Percentiles rank a stretch among this genome's conserved stretches.
Conservation (phyloP, 1,140 invertebrate species). For the Drosophila arizonae region DNA sequence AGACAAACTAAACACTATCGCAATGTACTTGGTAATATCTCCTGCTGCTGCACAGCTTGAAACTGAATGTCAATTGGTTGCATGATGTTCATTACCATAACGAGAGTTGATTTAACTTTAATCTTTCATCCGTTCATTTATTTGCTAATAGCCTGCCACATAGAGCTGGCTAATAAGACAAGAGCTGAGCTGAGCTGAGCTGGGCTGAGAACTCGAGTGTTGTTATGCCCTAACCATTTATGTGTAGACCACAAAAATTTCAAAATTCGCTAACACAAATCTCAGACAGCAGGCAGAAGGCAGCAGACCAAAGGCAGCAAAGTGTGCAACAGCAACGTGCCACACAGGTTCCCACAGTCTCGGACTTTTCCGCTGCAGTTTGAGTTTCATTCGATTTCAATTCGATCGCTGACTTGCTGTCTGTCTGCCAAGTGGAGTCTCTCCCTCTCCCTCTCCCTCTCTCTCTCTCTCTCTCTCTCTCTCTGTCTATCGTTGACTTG, state of each 20-base stretch:
- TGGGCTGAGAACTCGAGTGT: conserved; percentile 33
- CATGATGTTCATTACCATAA: conserved; percentile 20
- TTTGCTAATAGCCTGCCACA: conserved; percentile 15
- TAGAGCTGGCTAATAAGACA: conserved; percentile 32
- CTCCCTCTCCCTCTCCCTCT: neutral
- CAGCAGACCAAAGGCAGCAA: conserved; percentile 34
- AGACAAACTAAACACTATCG: neutral
- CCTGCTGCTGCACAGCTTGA: neutral
- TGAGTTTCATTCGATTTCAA: conserved; percentile 30
- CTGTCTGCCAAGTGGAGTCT: conserved; percentile 34
- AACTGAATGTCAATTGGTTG: no score
- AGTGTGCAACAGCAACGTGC: neutral
- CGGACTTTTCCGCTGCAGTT: conserved; percentile 23
- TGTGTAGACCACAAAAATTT: conserved; percentile 37
- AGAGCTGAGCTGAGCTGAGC: neutral
- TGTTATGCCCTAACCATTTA: conserved; percentile 40
- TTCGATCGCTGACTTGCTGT: conserved; percentile 29
- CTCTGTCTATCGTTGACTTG: conserved; percentile 43
- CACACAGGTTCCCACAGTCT: conserved; percentile 57
- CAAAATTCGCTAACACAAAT: conserved; percentile 39
- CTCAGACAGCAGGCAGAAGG: conserved; percentile 36
- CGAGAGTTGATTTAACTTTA: conserved; percentile 12
- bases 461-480: neutral
- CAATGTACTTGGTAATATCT: neutral
- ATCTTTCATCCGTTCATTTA: conserved; percentile 15